Percentiles rank a stretch among this genome's conserved stretches.
Evolutionary conservation across 2,797 vertebrate species (phyloP).

Genomic region (Neosalanx taihuensis): DNA sequence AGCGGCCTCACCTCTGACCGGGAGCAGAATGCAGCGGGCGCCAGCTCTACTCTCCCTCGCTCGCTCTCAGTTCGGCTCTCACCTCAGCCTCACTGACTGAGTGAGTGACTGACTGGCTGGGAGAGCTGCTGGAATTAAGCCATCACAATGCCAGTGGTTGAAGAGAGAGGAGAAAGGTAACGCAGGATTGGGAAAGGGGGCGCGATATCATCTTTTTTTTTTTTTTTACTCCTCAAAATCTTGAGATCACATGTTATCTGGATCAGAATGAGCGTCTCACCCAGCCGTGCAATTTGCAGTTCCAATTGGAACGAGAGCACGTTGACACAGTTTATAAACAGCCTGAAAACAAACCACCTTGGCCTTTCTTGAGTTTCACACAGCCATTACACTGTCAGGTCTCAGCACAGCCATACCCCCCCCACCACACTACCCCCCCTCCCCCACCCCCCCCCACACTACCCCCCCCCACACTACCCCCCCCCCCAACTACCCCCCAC

Average conservation of each 20-base stretch:
- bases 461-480: too few species aligned
- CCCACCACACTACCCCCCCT: too few species aligned
- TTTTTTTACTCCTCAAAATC: constrained; percentile 26
- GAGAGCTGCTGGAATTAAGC: constrained; percentile 74
- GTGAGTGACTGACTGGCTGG: constrained; percentile 66
- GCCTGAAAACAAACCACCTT: constrained; percentile 70
- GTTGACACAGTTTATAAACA: constrained; percentile 62
- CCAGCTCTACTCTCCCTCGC: background rate
- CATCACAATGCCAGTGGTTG: constrained; percentile 62
- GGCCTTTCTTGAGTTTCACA: constrained; percentile 75
- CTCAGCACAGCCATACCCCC: constrained; percentile 46
- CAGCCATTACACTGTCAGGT: constrained; percentile 70
- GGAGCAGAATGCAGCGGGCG: constrained; percentile 68
- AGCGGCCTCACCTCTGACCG: constrained; percentile 77
- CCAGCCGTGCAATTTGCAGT: constrained; percentile 52
- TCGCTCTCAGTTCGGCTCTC: background rate
- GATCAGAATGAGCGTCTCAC: constrained; percentile 23
- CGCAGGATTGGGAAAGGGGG: constrained; percentile 7
- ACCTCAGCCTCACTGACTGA: constrained; percentile 30
- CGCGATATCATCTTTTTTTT: constrained; percentile 6
- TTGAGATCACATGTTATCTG: constrained; percentile 13
- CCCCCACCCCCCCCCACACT: too few species aligned
- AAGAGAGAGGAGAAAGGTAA: constrained; percentile 3
- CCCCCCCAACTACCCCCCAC: too few species aligned
- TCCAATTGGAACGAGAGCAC: constrained; percentile 32